phyloP scores from a whole-genome alignment of 2,888 invertebrate species.

The Lithophane ornitopus region DNA sequence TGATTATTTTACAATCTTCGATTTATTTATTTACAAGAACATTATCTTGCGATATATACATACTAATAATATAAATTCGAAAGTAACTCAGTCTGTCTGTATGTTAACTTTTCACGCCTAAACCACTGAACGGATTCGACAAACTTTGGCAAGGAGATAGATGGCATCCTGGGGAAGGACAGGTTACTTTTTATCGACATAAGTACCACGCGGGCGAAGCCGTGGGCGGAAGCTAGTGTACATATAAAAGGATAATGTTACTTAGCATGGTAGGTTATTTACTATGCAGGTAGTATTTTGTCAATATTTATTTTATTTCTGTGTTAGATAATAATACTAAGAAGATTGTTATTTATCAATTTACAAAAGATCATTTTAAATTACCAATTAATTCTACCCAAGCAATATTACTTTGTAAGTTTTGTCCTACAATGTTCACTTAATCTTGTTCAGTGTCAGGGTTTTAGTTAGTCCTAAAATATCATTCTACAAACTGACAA shows the following conservation, averaged over 20 bases:
- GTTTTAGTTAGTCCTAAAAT: constrained; percentile 3
- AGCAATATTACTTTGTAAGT: neutral
- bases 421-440: neutral
- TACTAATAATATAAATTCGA: too few species aligned
- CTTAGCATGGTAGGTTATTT: neutral
- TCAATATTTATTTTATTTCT: neutral
- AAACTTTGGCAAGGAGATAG: too few species aligned
- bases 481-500: constrained; percentile 23
- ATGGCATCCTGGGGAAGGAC: too few species aligned
- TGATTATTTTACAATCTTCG: neutral
- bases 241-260: too few species aligned
- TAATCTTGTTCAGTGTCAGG: constrained; percentile 15
- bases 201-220: too few species aligned
- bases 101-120: too few species aligned
- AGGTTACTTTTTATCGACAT: too few species aligned
- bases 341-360: neutral
- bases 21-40: neutral
- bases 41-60: too few species aligned
- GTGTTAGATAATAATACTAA: neutral
- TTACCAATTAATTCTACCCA: neutral
- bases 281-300: neutral
- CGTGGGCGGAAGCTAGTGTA: too few species aligned
- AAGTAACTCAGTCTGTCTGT: too few species aligned
- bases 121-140: too few species aligned
- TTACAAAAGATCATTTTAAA: neutral